phyloP scores from a whole-genome alignment of 2,113 vertebrate species.

The Telmatochromis sp. region DNA sequence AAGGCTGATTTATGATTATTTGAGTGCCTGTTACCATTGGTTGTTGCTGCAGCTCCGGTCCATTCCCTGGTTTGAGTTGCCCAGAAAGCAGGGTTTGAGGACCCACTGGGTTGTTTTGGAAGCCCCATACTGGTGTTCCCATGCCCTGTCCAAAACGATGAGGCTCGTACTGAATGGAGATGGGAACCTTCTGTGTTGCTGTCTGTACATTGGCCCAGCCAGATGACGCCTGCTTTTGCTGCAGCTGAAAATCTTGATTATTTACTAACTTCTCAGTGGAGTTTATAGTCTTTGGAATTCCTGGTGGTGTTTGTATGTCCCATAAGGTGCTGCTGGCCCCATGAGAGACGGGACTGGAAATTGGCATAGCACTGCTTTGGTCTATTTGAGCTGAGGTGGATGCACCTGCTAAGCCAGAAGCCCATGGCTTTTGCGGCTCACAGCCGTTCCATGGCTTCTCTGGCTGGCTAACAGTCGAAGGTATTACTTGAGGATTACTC shows the following conservation, averaged over 20 bases:
- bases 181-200: slow-evolving; percentile 51
- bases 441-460: slow-evolving; percentile 49
- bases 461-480: slow-evolving; percentile 39
- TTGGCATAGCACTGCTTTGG: slow-evolving; percentile 48
- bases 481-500: slow-evolving; percentile 21
- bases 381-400: slow-evolving; percentile 45
- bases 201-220: slow-evolving; percentile 46
- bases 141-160: slow-evolving; percentile 54
- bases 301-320: slow-evolving; percentile 47
- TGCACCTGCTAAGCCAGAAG: slow-evolving; percentile 24
- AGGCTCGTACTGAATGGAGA: slow-evolving; percentile 56
- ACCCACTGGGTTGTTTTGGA: slow-evolving; percentile 57
- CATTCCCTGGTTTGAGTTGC: slow-evolving; percentile 55
- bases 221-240: slow-evolving; percentile 52
- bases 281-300: slow-evolving; percentile 48
- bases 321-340: slow-evolving; percentile 53
- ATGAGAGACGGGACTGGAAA: slow-evolving; percentile 32
- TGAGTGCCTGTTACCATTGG: slow-evolving; percentile 61
- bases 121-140: slow-evolving; percentile 61
- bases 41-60: slow-evolving; percentile 55
- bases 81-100: slow-evolving; percentile 58
- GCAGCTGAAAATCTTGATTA: slow-evolving; percentile 51
- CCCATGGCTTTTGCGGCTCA: slow-evolving; percentile 48
- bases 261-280: slow-evolving; percentile 47
- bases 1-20: slow-evolving; percentile 65